phyloP scores from a whole-genome alignment of 2,888 invertebrate genomes.

The Idaea straminata region DNA sequence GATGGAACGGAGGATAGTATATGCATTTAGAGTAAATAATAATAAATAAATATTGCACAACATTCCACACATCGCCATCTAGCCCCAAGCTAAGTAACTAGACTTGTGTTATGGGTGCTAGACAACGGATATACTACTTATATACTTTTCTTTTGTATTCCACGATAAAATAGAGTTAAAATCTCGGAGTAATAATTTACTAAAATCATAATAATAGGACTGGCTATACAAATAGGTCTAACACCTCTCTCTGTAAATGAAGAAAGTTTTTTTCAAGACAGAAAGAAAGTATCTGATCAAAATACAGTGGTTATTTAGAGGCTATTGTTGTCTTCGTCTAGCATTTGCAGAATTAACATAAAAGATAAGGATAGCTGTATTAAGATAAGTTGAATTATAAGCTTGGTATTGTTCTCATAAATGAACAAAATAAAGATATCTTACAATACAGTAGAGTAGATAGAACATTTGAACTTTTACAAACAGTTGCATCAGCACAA shows the following conservation, averaged over 20 bases:
- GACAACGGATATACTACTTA: too few relatives aligned
- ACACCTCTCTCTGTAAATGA: not conserved
- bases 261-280: not conserved
- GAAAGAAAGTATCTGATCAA: not conserved
- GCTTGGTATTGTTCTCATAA: not conserved
- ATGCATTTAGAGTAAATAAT: too few relatives aligned
- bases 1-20: too few relatives aligned
- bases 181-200: not conserved
- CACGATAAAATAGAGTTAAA: not conserved
- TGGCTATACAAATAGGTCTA: not conserved
- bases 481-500: too few relatives aligned
- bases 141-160: too few relatives aligned
- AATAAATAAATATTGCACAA: too few relatives aligned
- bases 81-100: too few relatives aligned
- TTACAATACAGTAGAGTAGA: not conserved
- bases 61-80: too few relatives aligned
- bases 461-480: too few relatives aligned
- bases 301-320: not conserved
- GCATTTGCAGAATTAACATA: not conserved
- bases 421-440: not conserved
- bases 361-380: not conserved
- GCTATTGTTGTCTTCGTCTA: not conserved
- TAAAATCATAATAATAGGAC: not conserved
- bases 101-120: too few relatives aligned
- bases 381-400: not conserved